These are phyloP conservation scores for Anableps anableps DNA, from an alignment of 2,797 vertebrate species.

Conservation along the genomic window DNA sequence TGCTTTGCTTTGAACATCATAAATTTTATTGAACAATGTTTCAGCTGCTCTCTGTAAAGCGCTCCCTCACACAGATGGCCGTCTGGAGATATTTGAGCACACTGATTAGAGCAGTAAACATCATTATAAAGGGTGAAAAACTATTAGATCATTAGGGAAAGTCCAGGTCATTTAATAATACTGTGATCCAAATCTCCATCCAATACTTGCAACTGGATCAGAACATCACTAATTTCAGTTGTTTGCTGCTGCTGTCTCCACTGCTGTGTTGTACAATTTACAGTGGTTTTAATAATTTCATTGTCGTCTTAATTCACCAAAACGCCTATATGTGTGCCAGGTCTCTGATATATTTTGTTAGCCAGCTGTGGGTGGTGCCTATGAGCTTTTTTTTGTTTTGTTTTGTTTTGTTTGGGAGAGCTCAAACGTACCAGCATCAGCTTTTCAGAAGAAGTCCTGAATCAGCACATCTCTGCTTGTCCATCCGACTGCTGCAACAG, in stretches of 20 bases:
- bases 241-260: background rate
- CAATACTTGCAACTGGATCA: background rate
- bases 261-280: background rate
- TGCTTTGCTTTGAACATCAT: background rate
- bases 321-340: background rate
- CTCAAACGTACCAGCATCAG: constrained; percentile 43
- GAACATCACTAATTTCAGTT: background rate
- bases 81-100: background rate
- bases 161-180: background rate
- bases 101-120: background rate
- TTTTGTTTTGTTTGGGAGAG: constrained; percentile 28
- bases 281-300: background rate
- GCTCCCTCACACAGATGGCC: background rate
- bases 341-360: background rate
- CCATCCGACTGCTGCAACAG: background rate
- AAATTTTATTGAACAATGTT: background rate
- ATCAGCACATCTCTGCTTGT: constrained; percentile 7
- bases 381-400: constrained; percentile 25
- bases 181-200: background rate
- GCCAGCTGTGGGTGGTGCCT: background rate
- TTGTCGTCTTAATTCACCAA: background rate
- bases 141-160: background rate
- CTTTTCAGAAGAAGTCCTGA: constrained; percentile 26
- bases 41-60: background rate
- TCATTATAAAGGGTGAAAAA: background rate